Evolutionary conservation across 2,888 invertebrate genomes (phyloP), one percentile per base, ranked within the genome.

Genomic region (Empis livida): DNA sequence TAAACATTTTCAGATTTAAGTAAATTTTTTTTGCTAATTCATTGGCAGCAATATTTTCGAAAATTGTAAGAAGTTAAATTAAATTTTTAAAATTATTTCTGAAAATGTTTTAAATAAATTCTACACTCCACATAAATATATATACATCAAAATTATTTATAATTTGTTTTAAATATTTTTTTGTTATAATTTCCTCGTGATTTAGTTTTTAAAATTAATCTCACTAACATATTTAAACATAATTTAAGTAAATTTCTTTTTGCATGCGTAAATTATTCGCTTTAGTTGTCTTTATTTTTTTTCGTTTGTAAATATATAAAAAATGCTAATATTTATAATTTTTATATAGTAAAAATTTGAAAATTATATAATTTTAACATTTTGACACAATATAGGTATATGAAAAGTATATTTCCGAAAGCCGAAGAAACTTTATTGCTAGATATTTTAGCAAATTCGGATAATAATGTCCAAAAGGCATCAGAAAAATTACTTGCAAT

Each of bases 371-470:
- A 35, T 35, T 35, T n/a, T 13, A 35, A 27, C 2, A 2, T 9
- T 6, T 35, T 35, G 3, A 35, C 35, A 35, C 2, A 35, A n/a
- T 35, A 35, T 35, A 91, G 91, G 72, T 92, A 92, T 68, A 76
- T 93, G 72, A 93, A 92, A 70, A 88, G 84, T 59, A 80, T 92
- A 58, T 93, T 91, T 65, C 88, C 91, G 1, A 84, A 88, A 68
- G 91, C 87, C 0, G 92, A 93, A 59, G 92, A 92, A 65, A 88
- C 86, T 17, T 66, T 91, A 40, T 79, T 93, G 30, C 73, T 92
- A 46, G 92, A 93, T 59, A 75, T 89, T 39, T 70, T 91, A 44
- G 82, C 85, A 43, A 87, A 83, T 65, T 83, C 87, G 57, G 92
- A 93, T 59, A 91, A 91, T 65, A 92, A 91, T 67, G 91, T 93